phyloP scores from a whole-genome alignment of 2,888 invertebrate genomes.

The Dryococelus australis region DNA sequence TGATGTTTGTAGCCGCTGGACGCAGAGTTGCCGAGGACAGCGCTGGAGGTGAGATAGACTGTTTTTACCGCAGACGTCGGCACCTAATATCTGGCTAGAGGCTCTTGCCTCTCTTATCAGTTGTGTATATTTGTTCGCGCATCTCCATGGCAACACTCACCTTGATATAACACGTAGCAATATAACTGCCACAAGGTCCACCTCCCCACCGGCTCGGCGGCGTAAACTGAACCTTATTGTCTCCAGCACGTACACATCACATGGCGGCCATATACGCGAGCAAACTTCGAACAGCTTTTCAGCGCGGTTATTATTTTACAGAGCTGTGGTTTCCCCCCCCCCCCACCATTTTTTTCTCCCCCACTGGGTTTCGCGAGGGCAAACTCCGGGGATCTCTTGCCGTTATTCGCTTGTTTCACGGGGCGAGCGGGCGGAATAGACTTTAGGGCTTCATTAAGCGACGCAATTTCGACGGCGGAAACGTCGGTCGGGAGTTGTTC shows the following conservation, averaged over 20 bases:
- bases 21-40: too few species aligned
- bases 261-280: slow-evolving; percentile 17
- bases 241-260: slow-evolving; percentile 19
- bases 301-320: slow-evolving; percentile 28
- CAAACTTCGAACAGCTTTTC: slow-evolving; percentile 22
- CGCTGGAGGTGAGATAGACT: not conserved
- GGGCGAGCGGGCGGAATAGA: not conserved
- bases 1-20: too few species aligned
- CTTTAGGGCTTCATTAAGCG: not conserved
- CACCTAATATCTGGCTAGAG: not conserved
- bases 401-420: not conserved
- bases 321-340: not conserved
- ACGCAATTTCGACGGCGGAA: too few species aligned
- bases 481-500: too few species aligned
- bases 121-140: slow-evolving; percentile 19
- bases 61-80: not conserved
- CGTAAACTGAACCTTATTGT: slow-evolving; percentile 4
- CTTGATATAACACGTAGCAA: slow-evolving; percentile 25
- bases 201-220: not conserved
- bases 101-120: slow-evolving; percentile 26
- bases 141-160: slow-evolving; percentile 24
- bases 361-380: not conserved
- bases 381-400: not conserved
- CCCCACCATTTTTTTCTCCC: not conserved
- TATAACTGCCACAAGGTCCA: slow-evolving; percentile 23